Conservation (phyloP, 2,888 invertebrate genomes). For the Altica lythri region DNA sequence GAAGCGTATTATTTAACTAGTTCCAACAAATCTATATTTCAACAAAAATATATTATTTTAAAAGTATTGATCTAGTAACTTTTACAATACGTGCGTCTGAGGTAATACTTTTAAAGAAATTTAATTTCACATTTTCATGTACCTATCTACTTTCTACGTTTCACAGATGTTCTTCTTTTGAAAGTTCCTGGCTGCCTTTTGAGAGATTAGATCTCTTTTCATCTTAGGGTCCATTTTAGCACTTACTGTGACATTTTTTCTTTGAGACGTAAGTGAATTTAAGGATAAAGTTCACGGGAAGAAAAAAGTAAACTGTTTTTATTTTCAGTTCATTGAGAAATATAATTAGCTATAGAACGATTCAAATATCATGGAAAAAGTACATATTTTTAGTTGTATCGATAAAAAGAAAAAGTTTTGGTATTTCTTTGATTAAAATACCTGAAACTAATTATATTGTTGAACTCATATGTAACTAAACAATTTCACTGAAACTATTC, state of each 20-base stretch:
- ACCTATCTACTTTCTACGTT: constrained; percentile 6
- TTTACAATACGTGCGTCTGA: background rate
- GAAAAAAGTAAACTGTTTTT: background rate
- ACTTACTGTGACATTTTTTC: constrained; percentile 1
- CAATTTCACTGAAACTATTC: no score
- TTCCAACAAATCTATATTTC: no score
- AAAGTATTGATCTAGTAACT: no score
- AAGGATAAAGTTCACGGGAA: background rate
- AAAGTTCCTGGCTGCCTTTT: background rate
- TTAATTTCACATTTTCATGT: constrained; percentile 6
- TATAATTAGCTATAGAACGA: no score
- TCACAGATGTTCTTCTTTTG: constrained; percentile 11
- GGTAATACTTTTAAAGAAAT: constrained; percentile 5
- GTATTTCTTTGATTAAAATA: no score
- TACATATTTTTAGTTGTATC: no score
- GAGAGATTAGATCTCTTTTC: background rate
- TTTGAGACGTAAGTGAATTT: background rate
- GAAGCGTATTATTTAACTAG: no score
- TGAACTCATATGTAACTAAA: no score
- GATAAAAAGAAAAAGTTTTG: no score
- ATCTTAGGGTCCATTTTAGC: background rate
- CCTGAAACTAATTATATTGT: no score
- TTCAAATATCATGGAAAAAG: no score
- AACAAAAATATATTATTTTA: background rate
- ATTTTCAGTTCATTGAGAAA: no score